These are phyloP conservation scores for Camelus bactrianus DNA, from an alignment of 2,113 vertebrate species.

Conservation along the genomic window DNA sequence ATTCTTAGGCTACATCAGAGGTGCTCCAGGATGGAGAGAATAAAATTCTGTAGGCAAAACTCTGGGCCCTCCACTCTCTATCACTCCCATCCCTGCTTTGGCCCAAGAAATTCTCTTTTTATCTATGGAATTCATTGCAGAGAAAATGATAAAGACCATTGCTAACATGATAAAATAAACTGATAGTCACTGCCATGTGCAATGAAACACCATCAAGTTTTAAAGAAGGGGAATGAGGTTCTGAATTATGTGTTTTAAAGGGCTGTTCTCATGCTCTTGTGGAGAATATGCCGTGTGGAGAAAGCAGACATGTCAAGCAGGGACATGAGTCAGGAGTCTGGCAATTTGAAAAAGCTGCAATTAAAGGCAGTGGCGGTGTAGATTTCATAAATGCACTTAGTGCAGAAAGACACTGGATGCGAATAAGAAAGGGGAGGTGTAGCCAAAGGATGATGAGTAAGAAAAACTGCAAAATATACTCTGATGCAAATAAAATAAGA, in stretches of 20 bases:
- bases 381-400: not conserved
- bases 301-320: not conserved
- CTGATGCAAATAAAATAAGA: not conserved
- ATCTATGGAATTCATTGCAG: not conserved
- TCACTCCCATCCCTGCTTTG: not conserved
- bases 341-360: not conserved
- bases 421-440: not conserved
- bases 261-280: not conserved
- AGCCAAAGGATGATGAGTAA: not conserved
- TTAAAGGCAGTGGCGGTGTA: not conserved
- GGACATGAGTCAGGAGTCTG: not conserved
- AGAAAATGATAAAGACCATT: not conserved
- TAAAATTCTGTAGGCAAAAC: not conserved
- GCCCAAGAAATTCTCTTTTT: not conserved
- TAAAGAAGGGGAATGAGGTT: not conserved
- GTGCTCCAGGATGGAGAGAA: not conserved
- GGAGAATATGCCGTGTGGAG: not conserved
- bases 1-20: not conserved
- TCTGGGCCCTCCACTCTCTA: not conserved
- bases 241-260: not conserved
- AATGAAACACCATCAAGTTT: not conserved
- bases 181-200: not conserved
- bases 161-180: not conserved
- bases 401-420: not conserved
- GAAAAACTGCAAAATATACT: not conserved